Evolutionary conservation across 2,888 invertebrate genomes (phyloP).

Genomic region (Pyrgus malvae): DNA sequence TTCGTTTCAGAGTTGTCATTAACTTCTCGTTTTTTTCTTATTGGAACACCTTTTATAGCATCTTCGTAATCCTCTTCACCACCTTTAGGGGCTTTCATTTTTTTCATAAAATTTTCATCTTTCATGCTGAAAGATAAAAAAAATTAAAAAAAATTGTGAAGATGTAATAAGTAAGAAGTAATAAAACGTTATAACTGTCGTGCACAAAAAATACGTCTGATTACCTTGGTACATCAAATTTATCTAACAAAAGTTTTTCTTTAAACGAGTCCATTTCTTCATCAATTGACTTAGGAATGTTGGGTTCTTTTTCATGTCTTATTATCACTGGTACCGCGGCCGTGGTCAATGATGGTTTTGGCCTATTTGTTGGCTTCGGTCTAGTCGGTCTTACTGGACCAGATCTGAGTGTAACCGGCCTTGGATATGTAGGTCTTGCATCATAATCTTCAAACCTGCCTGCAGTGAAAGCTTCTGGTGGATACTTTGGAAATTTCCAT

Average conservation of each 20-base stretch:
- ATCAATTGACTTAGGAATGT: slow-evolving; percentile 35
- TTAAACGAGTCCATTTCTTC: slow-evolving; percentile 40
- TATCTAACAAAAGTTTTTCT: slow-evolving; percentile 39
- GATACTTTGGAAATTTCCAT: slow-evolving; percentile 28
- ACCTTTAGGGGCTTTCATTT: slow-evolving; percentile 31
- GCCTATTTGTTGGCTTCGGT: slow-evolving; percentile 13
- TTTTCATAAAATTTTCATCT: slow-evolving; percentile 30
- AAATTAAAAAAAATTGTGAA: background rate
- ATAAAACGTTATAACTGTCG: too few species aligned
- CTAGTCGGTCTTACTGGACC: slow-evolving; percentile 38
- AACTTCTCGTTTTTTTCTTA: slow-evolving; percentile 49
- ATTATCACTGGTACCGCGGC: slow-evolving; percentile 6
- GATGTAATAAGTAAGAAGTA: background rate
- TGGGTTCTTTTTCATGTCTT: slow-evolving; percentile 25
- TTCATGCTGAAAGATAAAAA: slow-evolving; percentile 27
- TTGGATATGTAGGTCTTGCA: slow-evolving; percentile 33
- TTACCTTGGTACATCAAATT: slow-evolving; percentile 37
- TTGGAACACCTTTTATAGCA: slow-evolving; percentile 59
- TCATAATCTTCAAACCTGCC: slow-evolving; percentile 18
- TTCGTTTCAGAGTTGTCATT: background rate
- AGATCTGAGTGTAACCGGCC: slow-evolving; percentile 35
- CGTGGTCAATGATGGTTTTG: slow-evolving; percentile 16
- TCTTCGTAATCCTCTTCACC: slow-evolving; percentile 60
- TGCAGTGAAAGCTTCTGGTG: slow-evolving; percentile 9
- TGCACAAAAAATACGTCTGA: too few species aligned